These are phyloP conservation scores for Colostygia pectinataria DNA, from an alignment of 2,888 invertebrate genomes.

Conservation along the genomic window DNA sequence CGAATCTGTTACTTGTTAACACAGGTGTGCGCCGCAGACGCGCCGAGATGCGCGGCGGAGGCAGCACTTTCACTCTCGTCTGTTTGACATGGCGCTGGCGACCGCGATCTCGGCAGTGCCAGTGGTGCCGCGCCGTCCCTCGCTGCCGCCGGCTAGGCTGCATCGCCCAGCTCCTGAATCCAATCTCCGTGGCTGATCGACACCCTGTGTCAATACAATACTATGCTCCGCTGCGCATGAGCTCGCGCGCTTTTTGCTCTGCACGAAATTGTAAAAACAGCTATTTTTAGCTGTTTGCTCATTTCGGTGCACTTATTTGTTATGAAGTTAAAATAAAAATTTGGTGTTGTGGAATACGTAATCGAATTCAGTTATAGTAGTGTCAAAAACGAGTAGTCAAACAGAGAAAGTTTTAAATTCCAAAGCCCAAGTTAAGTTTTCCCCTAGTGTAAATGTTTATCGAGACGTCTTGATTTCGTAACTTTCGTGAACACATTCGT, in stretches of 20 bases:
- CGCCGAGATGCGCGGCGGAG: slow-evolving; percentile 62
- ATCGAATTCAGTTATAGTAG: slow-evolving; percentile 34
- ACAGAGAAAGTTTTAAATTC: slow-evolving; percentile 65
- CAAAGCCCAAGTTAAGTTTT: slow-evolving; percentile 46
- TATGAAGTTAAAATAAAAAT: slow-evolving; percentile 7
- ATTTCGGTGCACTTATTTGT: slow-evolving; percentile 25
- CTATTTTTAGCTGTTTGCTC: slow-evolving; percentile 54
- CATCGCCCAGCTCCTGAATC: slow-evolving; percentile 21
- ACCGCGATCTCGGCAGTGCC: slow-evolving; percentile 51
- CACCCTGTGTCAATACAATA: slow-evolving; percentile 63
- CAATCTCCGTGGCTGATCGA: slow-evolving; percentile 49
- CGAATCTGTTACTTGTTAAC: slow-evolving; percentile 52
- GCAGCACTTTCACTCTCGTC: slow-evolving; percentile 78
- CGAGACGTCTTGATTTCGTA: slow-evolving; percentile 48
- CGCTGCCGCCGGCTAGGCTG: slow-evolving; percentile 63
- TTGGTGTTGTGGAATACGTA: slow-evolving; percentile 5
- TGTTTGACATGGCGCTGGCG: slow-evolving; percentile 51
- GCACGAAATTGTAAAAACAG: slow-evolving; percentile 60
- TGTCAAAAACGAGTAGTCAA: slow-evolving; percentile 45
- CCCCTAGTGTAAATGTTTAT: slow-evolving; percentile 54
- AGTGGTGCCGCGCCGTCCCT: slow-evolving; percentile 72
- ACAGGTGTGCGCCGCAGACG: slow-evolving; percentile 61
- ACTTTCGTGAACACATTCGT: slow-evolving; percentile 46
- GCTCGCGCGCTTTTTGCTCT: slow-evolving; percentile 57
- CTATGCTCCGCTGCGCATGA: slow-evolving; percentile 62